Evolutionary conservation across 2,113 vertebrate species (phyloP), one percentile per base, ranked within the genome.

Genomic region (Hemibagrus wyckioides): DNA sequence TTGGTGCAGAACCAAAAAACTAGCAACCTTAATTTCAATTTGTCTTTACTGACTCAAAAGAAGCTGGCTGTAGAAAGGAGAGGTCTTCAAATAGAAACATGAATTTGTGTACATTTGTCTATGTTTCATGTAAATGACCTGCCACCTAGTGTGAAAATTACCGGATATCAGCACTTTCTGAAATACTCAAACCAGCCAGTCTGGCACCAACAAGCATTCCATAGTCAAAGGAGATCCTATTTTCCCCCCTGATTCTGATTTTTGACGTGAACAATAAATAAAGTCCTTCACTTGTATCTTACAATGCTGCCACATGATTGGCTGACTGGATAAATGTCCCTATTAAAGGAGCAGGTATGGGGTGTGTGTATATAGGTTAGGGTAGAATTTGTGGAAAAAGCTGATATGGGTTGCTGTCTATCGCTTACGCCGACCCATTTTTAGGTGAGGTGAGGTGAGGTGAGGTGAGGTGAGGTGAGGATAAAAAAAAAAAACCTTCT

Each of bases 401-500:
- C 2, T 33, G n/a, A 33, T 5, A 21, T 1, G 7, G 23, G n/a
- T 52, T 77, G 41, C 41, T 56, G 82, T 48, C n/a, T 36, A 21
- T 61, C 56, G 61, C 39, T 48, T 19, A 33, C 17, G 1, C 15
- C 4, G 1, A 3, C 10, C 28, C 19, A 67, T 44, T 83, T 63
- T 81, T 59, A 19, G 57, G 63, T 39, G 30, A 25, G n/a, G n/a
- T n/a, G n/a, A n/a, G n/a, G n/a, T n/a, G n/a, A n/a, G n/a, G n/a
- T n/a, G n/a, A n/a, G n/a, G n/a, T n/a, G n/a, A n/a, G n/a, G n/a
- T n/a, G n/a, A n/a, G n/a, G 44, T 56, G 15, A 56, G 17, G 90
- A 92, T 93, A 86, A 50, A 33, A 73, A 85, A 79, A 82, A 82
- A 67, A 9, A 76, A 3, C 19, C 36, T 28, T 44, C 23, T 86